Conservation (phyloP, 1,140 invertebrate species). For the Drosophila seguyi region DNA sequence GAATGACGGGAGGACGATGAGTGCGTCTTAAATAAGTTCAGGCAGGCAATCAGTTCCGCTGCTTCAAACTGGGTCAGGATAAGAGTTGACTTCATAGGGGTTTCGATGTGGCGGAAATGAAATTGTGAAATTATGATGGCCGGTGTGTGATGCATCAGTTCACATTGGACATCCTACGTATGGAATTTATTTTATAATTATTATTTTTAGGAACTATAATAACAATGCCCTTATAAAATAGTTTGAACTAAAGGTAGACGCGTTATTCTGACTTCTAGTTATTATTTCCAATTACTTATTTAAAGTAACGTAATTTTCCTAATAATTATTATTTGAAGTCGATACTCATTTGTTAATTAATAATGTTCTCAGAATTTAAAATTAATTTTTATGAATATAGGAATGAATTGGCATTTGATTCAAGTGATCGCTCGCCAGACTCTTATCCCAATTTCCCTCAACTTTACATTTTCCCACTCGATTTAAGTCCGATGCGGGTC, state of each 20-base stretch:
- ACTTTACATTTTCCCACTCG: conserved; percentile 25
- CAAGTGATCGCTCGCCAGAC: conserved; percentile 4
- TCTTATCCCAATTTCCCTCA: conserved; percentile 7
- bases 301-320: no score
- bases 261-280: no score
- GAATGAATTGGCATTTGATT: conserved; percentile 16
- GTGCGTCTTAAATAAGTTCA: conserved; percentile 34
- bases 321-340: neutral
- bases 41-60: conserved; percentile 19
- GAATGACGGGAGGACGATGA: conserved; percentile 12
- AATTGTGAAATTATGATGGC: conserved; percentile 3
- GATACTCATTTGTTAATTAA: neutral
- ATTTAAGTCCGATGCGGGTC: conserved; percentile 31
- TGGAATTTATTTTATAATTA: neutral
- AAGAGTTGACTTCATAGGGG: conserved; percentile 28
- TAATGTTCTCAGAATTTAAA: neutral
- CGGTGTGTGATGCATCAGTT: neutral
- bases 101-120: neutral
- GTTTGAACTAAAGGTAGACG: no score
- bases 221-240: no score
- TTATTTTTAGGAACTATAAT: neutral
- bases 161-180: neutral
- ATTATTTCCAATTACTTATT: no score
- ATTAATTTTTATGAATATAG: conserved; percentile 8
- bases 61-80: conserved; percentile 39